Base-by-base conservation (phyloP, 2,888 invertebrate species). In the Melinaea menophilus region DNA sequence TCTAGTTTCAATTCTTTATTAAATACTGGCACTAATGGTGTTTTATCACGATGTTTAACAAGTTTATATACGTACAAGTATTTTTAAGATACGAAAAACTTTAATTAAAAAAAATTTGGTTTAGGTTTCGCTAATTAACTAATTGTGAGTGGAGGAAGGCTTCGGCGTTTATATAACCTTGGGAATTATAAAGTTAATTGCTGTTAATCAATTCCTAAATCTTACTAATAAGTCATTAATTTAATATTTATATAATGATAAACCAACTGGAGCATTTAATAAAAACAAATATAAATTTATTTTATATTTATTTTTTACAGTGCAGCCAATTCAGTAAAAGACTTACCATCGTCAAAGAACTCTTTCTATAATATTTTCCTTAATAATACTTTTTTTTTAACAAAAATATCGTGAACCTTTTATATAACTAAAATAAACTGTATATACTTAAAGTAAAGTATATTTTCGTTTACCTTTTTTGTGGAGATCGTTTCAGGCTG, bases 331-430 rank as follows among this genome's bases (percentile, higher is more conserved):
- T 82, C 83, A 80, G 79, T 79, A 79, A 82, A 85, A 76, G 76
- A 81, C 79, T 79, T 76, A 75, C 79, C 82, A 85, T 82, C 82
- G 81, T 85, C 80, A 82, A 78, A 80, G 78, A 77, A 77, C 81
- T 76, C 77, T 68, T 75, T 67, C 76, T 80, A 84, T 84, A 81
- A 82, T 85, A 81, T 82, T 87, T 85, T 82, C 82, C 78, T 85
- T 82, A 77, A 81, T 82, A 84, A 86, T 84, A 79, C 83, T 82
- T 82, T 81, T 22, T n/a, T 84, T 82, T 81, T 77, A 63, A 74
- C 78, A 75, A 67, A 73, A 73, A 70, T 33, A 58, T 63, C 48
- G 55, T 37, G 37, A 54, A 47, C 7, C 37, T 35, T 11, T 41
- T n/a, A 9, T 31, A 34, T 9, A 35, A 31, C 59, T 47, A 79